Conservation (phyloP, 2,797 vertebrate genomes). For the Enteromius argenteus region DNA sequence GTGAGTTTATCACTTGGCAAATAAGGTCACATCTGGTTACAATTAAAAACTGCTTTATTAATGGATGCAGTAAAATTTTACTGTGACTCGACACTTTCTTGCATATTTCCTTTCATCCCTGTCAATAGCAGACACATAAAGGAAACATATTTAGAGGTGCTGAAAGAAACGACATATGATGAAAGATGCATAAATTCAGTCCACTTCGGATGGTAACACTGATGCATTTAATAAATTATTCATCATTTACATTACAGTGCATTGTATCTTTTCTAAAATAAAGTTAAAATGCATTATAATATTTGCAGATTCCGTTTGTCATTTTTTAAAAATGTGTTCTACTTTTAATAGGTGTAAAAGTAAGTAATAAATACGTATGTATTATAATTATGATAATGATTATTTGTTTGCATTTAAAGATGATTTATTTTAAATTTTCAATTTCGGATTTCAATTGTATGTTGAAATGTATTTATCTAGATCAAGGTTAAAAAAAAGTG, state of each 20-base stretch:
- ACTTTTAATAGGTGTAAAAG: not conserved
- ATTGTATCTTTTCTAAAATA: not conserved
- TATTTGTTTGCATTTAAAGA: not conserved
- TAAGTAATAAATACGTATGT: not conserved
- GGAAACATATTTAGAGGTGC: conserved; percentile 72
- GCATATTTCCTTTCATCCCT: conserved; percentile 71
- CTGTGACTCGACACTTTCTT: conserved; percentile 72
- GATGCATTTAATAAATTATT: not conserved
- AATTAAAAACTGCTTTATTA: conserved; percentile 75
- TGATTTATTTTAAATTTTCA: not conserved
- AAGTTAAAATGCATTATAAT: not conserved
- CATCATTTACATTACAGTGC: not conserved
- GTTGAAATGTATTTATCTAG: not conserved
- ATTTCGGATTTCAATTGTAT: not conserved
- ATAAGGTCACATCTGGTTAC: conserved; percentile 74
- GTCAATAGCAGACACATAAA: conserved; percentile 61
- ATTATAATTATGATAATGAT: not conserved
- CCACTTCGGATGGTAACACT: not conserved
- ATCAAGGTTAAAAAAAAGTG: not conserved
- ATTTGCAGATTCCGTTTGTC: not conserved
- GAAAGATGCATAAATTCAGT: not conserved
- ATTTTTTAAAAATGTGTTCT: not conserved
- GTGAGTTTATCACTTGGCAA: conserved; percentile 69
- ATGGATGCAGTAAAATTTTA: conserved; percentile 79
- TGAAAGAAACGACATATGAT: conserved; percentile 11